phyloP scores from a whole-genome alignment of 2,888 invertebrate species.

The Cybosia mesomella region DNA sequence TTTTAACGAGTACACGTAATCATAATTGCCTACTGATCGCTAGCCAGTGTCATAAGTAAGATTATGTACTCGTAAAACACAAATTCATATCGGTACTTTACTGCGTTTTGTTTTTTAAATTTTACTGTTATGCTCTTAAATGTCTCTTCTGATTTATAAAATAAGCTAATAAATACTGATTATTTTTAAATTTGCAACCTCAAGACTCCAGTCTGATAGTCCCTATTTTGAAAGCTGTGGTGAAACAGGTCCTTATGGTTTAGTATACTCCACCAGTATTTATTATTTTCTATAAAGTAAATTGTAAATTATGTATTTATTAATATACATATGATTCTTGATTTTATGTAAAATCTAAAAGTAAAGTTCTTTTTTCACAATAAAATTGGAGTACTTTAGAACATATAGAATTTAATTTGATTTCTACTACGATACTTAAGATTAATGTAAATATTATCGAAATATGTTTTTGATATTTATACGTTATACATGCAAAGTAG shows the following conservation, averaged over 20 bases:
- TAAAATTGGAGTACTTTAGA: slow-evolving; percentile 26
- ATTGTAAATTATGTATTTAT: slow-evolving; percentile 21
- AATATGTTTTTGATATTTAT: slow-evolving; percentile 52
- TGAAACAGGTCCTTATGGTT: slow-evolving; percentile 3
- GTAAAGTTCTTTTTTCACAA: not conserved
- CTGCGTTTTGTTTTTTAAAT: not conserved
- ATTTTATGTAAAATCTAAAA: not conserved
- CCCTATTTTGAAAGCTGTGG: not conserved
- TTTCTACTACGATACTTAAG: slow-evolving; percentile 40
- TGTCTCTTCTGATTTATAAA: not conserved
- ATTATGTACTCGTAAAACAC: no score
- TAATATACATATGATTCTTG: not conserved
- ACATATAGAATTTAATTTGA: slow-evolving; percentile 17
- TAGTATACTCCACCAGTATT: slow-evolving; percentile 28
- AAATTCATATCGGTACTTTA: not conserved
- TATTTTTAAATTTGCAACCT: not conserved
- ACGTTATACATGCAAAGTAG: slow-evolving; percentile 36
- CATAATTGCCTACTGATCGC: not conserved
- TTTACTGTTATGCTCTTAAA: no score
- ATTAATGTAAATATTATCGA: slow-evolving; percentile 52
- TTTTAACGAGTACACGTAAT: no score
- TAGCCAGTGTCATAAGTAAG: not conserved
- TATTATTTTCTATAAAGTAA: slow-evolving; percentile 27
- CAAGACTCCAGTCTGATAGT: not conserved
- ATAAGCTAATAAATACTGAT: not conserved